Evolutionary conservation across 2,888 invertebrate genomes (phyloP).

Genomic region (Archips xylosteana): DNA sequence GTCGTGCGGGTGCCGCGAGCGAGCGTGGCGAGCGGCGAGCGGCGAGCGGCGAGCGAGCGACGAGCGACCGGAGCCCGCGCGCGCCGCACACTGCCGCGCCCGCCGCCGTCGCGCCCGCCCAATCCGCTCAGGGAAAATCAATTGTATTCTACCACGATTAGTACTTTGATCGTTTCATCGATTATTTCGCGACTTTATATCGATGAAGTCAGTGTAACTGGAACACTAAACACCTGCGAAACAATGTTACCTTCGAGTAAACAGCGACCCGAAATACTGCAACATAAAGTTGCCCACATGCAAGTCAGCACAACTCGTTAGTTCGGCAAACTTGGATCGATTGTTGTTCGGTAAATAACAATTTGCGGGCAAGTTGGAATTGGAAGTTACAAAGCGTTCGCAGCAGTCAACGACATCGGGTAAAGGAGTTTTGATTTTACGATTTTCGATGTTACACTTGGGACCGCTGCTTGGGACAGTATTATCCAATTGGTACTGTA

Average conservation of each 20-base stretch:
- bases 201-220: conserved; percentile 30
- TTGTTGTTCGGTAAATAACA: conserved; percentile 26
- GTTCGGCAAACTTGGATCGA: conserved; percentile 17
- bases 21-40: neutral
- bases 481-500: too few species aligned
- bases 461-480: too few species aligned
- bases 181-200: conserved; percentile 41
- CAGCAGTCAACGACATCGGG: neutral
- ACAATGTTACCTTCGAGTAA: conserved; percentile 14
- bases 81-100: conserved; percentile 74
- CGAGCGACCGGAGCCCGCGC: conserved; percentile 69
- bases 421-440: neutral
- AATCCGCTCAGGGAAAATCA: conserved; percentile 41
- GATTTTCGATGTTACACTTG: too few species aligned
- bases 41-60: conserved; percentile 49
- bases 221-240: conserved; percentile 14
- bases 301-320: conserved; percentile 10
- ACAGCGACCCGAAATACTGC: conserved; percentile 21
- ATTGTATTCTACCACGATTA: conserved; percentile 40
- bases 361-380: conserved; percentile 17
- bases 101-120: conserved; percentile 43
- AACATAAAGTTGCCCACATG: conserved; percentile 24
- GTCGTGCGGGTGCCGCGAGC: conserved; percentile 34
- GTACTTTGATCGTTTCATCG: conserved; percentile 41
- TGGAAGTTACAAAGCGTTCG: conserved; percentile 1